Percentiles rank a stretch among this genome's conserved stretches.
phyloP scores from a whole-genome alignment of 2,797 vertebrate genomes.

The Buphagus erythrorhynchus region DNA sequence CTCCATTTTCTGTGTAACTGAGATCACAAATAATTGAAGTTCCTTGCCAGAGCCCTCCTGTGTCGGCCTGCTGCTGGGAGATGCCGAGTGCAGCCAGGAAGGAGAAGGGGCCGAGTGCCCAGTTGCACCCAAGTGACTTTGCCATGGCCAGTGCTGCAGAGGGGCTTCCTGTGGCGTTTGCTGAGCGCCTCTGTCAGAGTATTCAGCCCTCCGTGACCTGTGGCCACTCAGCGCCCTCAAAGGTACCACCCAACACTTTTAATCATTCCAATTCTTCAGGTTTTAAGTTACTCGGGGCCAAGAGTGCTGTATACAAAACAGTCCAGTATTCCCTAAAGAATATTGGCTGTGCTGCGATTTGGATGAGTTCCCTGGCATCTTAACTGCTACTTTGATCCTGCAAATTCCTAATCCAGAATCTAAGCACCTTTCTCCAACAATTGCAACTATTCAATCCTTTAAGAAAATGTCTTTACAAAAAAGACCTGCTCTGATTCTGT shows the following conservation, averaged over 20 bases:
- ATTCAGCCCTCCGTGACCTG: neutral
- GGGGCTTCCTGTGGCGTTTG: neutral
- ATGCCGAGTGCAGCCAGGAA: neutral
- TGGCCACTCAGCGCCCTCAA: neutral
- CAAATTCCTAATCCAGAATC: slow-evolving; percentile 67
- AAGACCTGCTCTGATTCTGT: neutral
- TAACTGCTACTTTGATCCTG: slow-evolving; percentile 56
- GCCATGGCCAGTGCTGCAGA: neutral
- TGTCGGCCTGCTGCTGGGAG: neutral
- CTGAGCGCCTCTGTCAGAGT: neutral
- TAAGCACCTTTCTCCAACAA: slow-evolving; percentile 50
- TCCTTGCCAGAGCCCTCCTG: neutral
- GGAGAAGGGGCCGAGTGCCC: neutral
- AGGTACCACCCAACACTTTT: neutral
- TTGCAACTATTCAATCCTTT: slow-evolving; percentile 26
- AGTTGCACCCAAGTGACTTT: neutral
- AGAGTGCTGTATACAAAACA: slow-evolving; percentile 47
- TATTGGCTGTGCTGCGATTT: slow-evolving; percentile 59
- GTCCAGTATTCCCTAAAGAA: slow-evolving; percentile 46
- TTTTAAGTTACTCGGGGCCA: slow-evolving; percentile 60
- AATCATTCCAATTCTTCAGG: slow-evolving; percentile 22
- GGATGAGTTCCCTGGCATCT: slow-evolving; percentile 63
- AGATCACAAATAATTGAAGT: neutral
- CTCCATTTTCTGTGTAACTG: neutral
- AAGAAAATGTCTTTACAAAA: neutral